Conservation (phyloP, 2,113 vertebrate genomes). For the Phyllostomus discolor region DNA sequence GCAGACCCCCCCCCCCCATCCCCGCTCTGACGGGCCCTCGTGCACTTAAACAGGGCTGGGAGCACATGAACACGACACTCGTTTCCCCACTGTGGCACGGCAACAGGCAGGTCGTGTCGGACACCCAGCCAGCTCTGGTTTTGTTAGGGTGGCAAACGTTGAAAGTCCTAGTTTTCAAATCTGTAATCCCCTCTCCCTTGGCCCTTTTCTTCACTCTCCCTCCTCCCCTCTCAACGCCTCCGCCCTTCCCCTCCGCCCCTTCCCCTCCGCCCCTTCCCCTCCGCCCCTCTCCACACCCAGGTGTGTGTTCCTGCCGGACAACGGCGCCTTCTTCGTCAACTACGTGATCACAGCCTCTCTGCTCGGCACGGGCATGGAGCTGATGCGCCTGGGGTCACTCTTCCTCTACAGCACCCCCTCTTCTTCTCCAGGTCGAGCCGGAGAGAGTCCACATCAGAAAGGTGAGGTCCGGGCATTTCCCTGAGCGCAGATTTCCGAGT, state of each 20-base stretch:
- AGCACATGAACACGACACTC: background rate
- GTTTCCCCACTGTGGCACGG: background rate
- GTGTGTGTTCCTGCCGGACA: conserved; percentile 97
- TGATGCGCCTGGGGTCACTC: conserved; percentile 91
- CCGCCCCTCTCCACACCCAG: conserved; percentile 68
- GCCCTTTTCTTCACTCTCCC: background rate
- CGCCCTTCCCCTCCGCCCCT: background rate
- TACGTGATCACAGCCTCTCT: conserved; percentile 94
- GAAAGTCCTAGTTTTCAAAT: background rate
- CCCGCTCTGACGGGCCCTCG: background rate
- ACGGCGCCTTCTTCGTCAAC: conserved; percentile 96
- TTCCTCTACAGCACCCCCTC: conserved; percentile 87
- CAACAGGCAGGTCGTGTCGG: background rate
- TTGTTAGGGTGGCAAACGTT: background rate
- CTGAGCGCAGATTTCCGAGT: accelerated
- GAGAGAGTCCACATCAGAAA: conserved; percentile 93
- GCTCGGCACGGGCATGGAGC: conserved; percentile 92
- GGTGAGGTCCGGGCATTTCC: conserved; percentile 76
- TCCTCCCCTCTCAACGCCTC: background rate
- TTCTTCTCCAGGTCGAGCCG: conserved; percentile 92
- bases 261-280: background rate
- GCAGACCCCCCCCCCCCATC: background rate
- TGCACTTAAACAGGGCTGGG: background rate
- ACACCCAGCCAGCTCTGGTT: background rate
- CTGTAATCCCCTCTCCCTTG: background rate